These are phyloP conservation scores for Tachypleus tridentatus DNA, from an alignment of 1,140 invertebrate species.

Conservation along the genomic window DNA sequence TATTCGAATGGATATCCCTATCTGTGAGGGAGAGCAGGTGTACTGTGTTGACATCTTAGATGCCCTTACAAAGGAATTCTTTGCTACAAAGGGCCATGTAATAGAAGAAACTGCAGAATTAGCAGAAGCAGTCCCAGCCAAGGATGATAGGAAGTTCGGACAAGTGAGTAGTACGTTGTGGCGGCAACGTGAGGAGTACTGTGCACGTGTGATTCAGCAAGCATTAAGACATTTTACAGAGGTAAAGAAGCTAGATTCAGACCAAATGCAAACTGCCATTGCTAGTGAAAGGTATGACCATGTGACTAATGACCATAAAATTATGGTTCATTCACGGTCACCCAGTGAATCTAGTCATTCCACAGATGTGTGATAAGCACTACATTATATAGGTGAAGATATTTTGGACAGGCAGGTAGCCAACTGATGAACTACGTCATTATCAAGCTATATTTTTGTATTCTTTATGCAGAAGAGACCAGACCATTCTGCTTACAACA, in stretches of 20 bases:
- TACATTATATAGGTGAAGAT: no score
- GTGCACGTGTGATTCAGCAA: conserved; percentile 84
- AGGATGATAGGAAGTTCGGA: conserved; percentile 76
- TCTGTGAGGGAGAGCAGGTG: conserved; percentile 91
- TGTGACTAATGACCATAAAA: conserved; percentile 68
- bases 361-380: conserved; percentile 51
- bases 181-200: conserved; percentile 90
- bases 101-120: conserved; percentile 33
- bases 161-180: conserved; percentile 84
- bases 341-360: conserved; percentile 62
- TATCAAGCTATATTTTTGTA: conserved; percentile 18
- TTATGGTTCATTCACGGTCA: conserved; percentile 74
- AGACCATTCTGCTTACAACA: conserved; percentile 19
- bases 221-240: conserved; percentile 59
- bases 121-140: conserved; percentile 53
- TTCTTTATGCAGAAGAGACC: conserved; percentile 17
- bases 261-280: conserved; percentile 49
- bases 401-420: no score
- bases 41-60: conserved; percentile 97
- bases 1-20: conserved; percentile 95
- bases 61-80: conserved; percentile 81
- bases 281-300: conserved; percentile 67
- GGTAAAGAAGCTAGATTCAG: conserved; percentile 34
- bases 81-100: conserved; percentile 67
- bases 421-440: no score